Percentiles rank a stretch among this genome's conserved stretches.
These are phyloP conservation scores for Rhagologus leucostigma DNA, from an alignment of 2,113 vertebrate species.

Conservation along the genomic window DNA sequence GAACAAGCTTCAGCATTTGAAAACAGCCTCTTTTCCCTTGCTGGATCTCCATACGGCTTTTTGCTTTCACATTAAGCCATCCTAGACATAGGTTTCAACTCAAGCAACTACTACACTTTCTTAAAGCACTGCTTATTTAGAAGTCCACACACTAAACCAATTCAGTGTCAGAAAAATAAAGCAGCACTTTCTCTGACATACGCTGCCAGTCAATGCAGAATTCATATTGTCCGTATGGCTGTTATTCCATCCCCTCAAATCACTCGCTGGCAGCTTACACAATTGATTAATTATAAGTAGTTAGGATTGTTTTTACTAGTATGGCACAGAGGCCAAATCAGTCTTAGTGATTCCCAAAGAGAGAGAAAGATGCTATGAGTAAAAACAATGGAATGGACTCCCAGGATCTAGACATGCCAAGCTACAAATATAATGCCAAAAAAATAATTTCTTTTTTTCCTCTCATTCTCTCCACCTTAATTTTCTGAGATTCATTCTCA, in stretches of 20 bases:
- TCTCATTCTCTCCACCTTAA: neutral
- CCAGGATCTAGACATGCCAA: neutral
- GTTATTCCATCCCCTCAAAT: neutral
- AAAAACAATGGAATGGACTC: conserved; percentile 35
- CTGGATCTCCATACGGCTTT: neutral
- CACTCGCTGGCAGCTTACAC: neutral
- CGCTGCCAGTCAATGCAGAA: neutral
- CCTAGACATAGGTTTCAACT: neutral
- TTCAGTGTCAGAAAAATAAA: neutral
- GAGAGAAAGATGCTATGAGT: neutral
- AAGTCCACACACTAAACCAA: neutral
- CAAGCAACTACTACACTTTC: neutral
- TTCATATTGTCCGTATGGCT: neutral
- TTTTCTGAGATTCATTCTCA: neutral
- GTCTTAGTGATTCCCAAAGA: neutral
- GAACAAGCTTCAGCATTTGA: neutral
- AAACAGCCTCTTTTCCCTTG: neutral
- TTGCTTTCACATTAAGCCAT: neutral
- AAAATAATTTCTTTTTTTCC: neutral
- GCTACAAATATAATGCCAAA: neutral
- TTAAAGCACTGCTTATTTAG: neutral
- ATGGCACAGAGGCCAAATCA: neutral
- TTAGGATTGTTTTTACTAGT: conserved; percentile 11
- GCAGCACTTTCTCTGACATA: neutral
- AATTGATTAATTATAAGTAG: conserved; percentile 9